Evolutionary conservation across 2,888 invertebrate genomes (phyloP).

Genomic region (Eudemis profundana): DNA sequence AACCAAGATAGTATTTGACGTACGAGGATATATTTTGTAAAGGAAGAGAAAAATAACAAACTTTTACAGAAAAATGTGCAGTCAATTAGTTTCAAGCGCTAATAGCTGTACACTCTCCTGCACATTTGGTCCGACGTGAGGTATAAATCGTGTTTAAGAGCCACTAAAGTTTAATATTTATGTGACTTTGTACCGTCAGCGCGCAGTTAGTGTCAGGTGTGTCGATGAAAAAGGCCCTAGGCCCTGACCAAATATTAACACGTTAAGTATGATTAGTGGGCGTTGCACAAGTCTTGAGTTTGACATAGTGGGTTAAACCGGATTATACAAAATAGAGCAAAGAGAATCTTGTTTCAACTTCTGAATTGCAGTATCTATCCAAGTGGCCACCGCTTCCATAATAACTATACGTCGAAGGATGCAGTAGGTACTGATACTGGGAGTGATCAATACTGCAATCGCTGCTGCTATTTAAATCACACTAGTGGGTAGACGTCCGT

Average conservation of each 20-base stretch:
- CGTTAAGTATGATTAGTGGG: slow-evolving; percentile 48
- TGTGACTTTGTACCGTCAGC: slow-evolving; percentile 57
- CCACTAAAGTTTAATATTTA: slow-evolving; percentile 59
- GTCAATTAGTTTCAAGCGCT: slow-evolving; percentile 39
- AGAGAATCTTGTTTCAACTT: neutral
- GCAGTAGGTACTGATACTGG: no score
- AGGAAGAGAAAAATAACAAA: neutral
- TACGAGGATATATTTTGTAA: no score
- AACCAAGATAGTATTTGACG: no score
- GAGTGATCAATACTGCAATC: neutral
- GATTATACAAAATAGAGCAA: neutral
- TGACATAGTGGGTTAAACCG: slow-evolving; percentile 13
- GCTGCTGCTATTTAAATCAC: neutral
- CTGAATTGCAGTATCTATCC: no score
- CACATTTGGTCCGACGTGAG: slow-evolving; percentile 32
- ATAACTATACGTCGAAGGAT: no score
- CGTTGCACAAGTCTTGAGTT: slow-evolving; percentile 33
- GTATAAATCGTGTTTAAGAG: slow-evolving; percentile 43
- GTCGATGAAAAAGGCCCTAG: slow-evolving; percentile 48
- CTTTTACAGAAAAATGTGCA: slow-evolving; percentile 18
- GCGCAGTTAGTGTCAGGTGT: slow-evolving; percentile 51
- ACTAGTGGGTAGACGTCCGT: neutral
- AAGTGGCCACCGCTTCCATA: no score
- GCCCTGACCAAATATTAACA: slow-evolving; percentile 30
- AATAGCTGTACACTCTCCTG: slow-evolving; percentile 33